Evolutionary conservation across 2,888 invertebrate species (phyloP), one percentile per base, ranked within the genome.

Genomic region (Orthonevra nobilis): DNA sequence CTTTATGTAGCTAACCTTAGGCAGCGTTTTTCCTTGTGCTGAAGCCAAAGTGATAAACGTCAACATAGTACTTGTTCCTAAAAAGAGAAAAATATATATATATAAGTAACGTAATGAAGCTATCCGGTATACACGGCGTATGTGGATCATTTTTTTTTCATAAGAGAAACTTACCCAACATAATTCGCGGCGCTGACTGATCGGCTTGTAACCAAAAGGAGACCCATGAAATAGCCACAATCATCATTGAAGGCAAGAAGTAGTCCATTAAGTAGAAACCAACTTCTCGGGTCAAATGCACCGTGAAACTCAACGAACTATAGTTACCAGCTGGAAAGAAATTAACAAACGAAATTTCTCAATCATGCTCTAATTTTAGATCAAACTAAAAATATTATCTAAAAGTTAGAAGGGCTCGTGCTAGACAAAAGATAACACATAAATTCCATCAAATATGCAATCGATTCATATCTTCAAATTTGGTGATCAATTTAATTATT

Each of bases 231-330:
- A 95, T 94, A 3, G 93, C 93, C 1, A 96, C 96, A 83, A 96
- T 92, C 86, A 96, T 91, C 90, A 96, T 95, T 4, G 96, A 96
- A 1, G 96, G 96, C 81, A 96, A 91, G 83, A 95, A 96, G 86
- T 95, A 96, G 84, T 96, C 96, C 94, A 96, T 94, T 81, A 96
- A 90, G 86, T 96, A 96, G 86, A 94, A 96, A 19, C 96, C 96
- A 82, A 95, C 94, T 89, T 95, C 95, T 42, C 95, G 91, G 0
- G 93, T 93, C 42, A 96, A 88, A 84, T 94, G 93, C 83, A 96
- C 95, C 2, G 94, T 93, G 84, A 96, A 95, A 69, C 92, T 93
- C 12, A 95, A 90, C 0, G 94, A 92, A 85, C 95, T 96, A 88
- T 94, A 96, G 86, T 95, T 95, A 17, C 95, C 96, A 83, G 93